Base-by-base conservation (phyloP, 1,140 invertebrate species). In the Elymnias hypermnestra region DNA sequence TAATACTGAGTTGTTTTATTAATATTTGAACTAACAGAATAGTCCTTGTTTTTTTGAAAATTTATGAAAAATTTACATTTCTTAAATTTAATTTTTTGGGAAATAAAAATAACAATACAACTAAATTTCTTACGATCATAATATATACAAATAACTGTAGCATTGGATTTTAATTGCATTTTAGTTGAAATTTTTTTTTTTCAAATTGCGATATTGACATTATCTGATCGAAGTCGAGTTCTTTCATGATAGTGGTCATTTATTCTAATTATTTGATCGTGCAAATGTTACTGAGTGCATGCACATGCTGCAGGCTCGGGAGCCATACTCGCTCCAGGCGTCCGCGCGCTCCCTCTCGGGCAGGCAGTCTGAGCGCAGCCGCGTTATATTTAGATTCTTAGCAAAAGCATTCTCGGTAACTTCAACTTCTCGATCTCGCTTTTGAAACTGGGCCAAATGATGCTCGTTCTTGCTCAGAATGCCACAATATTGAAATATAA, bases 371-470 rank as follows among this genome's bases (percentile, higher is more conserved):
- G 26, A 38, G 45, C 56, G 50, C 61, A 48, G 42, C 56, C 51
- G 60, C 35, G 72, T 54, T 82, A 83, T 73, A 74, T 78, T 78
- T 84, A 84, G 77, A 57, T 60, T 40, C 44, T 44, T 57, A 73
- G 57, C 75, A 68, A 72, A 79, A 78, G 68, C 65, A 77, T 81
- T 82, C 71, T 73, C 63, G 64, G 54, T 74, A 83, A 79, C 72
- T 62, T 72, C 67, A 70, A 76, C 77, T 72, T 76, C 72, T 72
- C 68, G 76, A 54, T 77, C 73, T 69, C 63, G 72, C 70, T 76
- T 74, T 84, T 84, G 81, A 84, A 82, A 73, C 77, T 84, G 81
- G 77, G 81, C 77, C 77, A 84, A 84, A 78, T 66, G 72, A 77
- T 77, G 71, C 61, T 60, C 69, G 68, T 72, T 72, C 70, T 66